Evolutionary conservation across 2,113 vertebrate genomes (phyloP).

Genomic region (Aix galericulata): DNA sequence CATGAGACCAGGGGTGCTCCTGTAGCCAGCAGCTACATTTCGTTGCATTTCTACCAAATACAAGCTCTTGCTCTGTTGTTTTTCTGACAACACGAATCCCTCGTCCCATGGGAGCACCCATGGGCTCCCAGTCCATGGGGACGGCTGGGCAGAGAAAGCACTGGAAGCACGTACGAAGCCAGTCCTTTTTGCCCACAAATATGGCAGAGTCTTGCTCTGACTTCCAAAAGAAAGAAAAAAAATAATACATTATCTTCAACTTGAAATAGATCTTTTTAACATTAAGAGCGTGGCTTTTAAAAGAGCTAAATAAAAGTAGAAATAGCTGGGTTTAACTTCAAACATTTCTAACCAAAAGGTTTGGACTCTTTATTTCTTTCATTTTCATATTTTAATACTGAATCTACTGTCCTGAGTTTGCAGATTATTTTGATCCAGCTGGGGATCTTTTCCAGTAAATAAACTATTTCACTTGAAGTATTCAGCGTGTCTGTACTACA

Average conservation of each 20-base stretch:
- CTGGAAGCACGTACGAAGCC: rapidly evolving
- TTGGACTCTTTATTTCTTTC: neutral
- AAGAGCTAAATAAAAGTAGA: neutral
- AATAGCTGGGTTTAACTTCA: neutral
- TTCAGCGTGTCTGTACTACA: neutral
- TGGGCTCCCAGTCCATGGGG: too few species aligned
- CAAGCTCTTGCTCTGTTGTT: neutral
- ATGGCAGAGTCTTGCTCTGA: rapidly evolving
- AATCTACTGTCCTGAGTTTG: neutral
- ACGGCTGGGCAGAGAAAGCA: too few species aligned
- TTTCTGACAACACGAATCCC: neutral
- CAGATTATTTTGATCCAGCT: constrained; percentile 17
- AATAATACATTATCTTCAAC: neutral
- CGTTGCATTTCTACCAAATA: neutral
- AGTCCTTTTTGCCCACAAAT: neutral
- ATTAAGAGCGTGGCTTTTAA: neutral
- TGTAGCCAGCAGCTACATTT: neutral
- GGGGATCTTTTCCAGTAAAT: neutral
- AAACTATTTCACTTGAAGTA: neutral
- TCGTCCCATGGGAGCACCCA: too few species aligned
- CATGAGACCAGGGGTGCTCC: neutral
- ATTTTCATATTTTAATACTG: neutral
- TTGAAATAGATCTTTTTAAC: neutral
- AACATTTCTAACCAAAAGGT: neutral
- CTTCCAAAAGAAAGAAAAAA: neutral